These are phyloP conservation scores for Micrasema longulum DNA, from an alignment of 1,140 invertebrate species.

Conservation along the genomic window DNA sequence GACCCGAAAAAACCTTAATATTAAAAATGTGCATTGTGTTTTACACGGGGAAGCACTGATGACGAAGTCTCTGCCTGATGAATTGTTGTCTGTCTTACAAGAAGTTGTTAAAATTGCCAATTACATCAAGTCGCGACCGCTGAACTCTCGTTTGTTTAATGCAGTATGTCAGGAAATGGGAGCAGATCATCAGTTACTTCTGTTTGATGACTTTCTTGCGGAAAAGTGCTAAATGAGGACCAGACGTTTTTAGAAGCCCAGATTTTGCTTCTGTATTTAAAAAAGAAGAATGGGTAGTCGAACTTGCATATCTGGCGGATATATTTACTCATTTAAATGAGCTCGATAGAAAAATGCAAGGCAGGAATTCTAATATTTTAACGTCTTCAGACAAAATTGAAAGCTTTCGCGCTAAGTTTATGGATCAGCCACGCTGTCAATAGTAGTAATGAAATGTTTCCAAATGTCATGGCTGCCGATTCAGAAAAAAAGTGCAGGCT, in stretches of 20 bases:
- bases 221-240: conserved; percentile 14
- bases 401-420: conserved; percentile 11
- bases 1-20: conserved; percentile 15
- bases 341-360: conserved; percentile 32
- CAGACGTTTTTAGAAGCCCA: conserved; percentile 28
- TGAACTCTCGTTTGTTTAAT: conserved; percentile 57
- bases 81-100: conserved; percentile 35
- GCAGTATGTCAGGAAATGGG: conserved; percentile 57
- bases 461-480: conserved; percentile 30
- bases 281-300: conserved; percentile 17
- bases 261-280: conserved; percentile 26
- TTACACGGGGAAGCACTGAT: conserved; percentile 24
- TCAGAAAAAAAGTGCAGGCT: conserved; percentile 22
- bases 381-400: conserved; percentile 26
- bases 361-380: conserved; percentile 39
- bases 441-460: conserved; percentile 25
- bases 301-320: conserved; percentile 25
- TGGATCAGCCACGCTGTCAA: conserved; percentile 24
- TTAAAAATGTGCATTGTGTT: conserved; percentile 26
- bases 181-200: conserved; percentile 55
- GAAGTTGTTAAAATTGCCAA: conserved; percentile 34
- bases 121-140: conserved; percentile 43
- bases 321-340: conserved; percentile 28
- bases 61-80: conserved; percentile 36
- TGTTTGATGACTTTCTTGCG: conserved; percentile 57